Evolutionary conservation across 2,888 invertebrate genomes (phyloP), one percentile per base, ranked within the genome.

Genomic region (Alentia gelatinosa): DNA sequence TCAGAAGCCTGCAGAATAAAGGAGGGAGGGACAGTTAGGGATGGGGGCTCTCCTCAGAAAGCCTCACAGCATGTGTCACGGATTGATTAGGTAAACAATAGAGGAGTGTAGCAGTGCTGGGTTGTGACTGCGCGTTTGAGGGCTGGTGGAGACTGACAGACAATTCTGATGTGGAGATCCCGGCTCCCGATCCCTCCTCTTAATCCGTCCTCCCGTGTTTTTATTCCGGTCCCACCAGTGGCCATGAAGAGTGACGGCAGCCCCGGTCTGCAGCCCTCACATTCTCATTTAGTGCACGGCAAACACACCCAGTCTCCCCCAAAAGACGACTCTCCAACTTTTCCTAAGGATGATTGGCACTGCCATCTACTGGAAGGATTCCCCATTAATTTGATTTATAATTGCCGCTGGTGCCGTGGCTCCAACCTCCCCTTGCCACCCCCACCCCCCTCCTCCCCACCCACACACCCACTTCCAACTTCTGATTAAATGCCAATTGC

Each of bases 401-500:
- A 79, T 79, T 79, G 79, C 79, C 37, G n/a, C 35, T 79, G 79
- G 37, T 39, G 9, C n/a, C n/a, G 9, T 75, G 26, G 33, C 75
- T 23, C 35, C 33, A 7, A 9, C 75, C 33, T 19, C 63, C 47
- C 47, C 47, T 47, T 19, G 9, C 47, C 5, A n/a, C n/a, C 19
- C 56, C 56, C 56, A 30, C 26, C 74, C 26, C 74, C 4, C 7
- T 33, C 74, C 26, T 4, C 74, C 74, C 74, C 26, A 30, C 74
- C 74, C 74, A 1, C 30, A 26, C 7, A 74, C n/a, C 26, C 74
- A 74, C n/a, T n/a, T n/a, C n/a, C n/a, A n/a, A n/a, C n/a, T 79
- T 79, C 79, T 79, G 79, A 79, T 79, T 79, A 79, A 79, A 79
- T 79, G 79, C 79, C 79, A 79, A 79, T 79, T 79, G 37, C 79